A percentile compares a stretch with the other conserved stretches of the same genome.
Evolutionary conservation across 2,797 vertebrate species (phyloP).

Genomic region (Cuculus canorus): DNA sequence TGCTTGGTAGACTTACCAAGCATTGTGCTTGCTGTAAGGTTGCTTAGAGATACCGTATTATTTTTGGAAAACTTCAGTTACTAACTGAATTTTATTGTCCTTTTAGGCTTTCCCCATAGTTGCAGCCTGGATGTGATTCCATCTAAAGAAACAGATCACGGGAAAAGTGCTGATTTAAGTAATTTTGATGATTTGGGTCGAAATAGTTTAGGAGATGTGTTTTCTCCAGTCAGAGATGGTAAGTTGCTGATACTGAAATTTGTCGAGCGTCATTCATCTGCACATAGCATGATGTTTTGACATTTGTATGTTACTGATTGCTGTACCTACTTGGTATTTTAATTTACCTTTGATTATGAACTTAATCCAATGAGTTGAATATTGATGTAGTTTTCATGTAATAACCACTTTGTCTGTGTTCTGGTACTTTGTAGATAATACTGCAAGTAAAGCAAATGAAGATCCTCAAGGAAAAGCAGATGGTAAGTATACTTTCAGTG

Average conservation of each 20-base stretch:
- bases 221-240: conserved; percentile 92
- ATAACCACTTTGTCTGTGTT: not conserved
- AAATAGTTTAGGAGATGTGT: conserved; percentile 91
- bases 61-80: not conserved
- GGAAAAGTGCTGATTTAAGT: conserved; percentile 74
- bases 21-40: not conserved
- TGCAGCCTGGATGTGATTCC: conserved; percentile 77
- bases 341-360: not conserved
- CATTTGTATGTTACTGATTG: not conserved
- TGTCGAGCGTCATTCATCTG: not conserved
- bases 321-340: not conserved
- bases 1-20: not conserved
- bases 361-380: not conserved
- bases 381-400: not conserved
- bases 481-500: conserved; percentile 75
- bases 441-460: conserved; percentile 72
- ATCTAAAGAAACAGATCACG: conserved; percentile 85
- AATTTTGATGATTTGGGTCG: conserved; percentile 79
- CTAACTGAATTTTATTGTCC: not conserved
- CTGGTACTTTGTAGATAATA: conserved; percentile 76
- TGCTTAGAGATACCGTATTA: not conserved
- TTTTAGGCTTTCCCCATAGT: conserved; percentile 73
- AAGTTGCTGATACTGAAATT: conserved; percentile 41
- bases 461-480: conserved; percentile 80
- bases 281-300: not conserved